Percentiles rank a stretch among this genome's conserved stretches.
Conservation (phyloP, 2,113 vertebrate genomes). For the Ptyas mucosa region DNA sequence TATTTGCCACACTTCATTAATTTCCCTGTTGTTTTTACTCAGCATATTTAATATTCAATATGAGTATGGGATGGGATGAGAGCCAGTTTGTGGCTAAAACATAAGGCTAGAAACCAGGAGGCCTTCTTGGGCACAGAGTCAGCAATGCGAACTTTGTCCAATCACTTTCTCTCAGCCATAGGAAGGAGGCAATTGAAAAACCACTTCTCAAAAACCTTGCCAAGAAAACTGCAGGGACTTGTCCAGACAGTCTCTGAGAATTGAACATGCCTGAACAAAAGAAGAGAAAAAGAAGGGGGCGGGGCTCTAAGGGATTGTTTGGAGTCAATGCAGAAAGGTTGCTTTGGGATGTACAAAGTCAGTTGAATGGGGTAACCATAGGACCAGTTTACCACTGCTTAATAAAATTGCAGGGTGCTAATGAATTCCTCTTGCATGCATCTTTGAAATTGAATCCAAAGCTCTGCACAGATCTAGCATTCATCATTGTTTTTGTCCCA, state of each 20-base stretch:
- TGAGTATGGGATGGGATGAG: background rate
- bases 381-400: background rate
- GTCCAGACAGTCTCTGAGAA: background rate
- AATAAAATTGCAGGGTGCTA: background rate
- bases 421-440: background rate
- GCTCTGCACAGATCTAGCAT: background rate
- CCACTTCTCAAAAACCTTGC: background rate
- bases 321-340: background rate
- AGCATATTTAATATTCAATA: background rate
- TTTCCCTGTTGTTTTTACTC: background rate
- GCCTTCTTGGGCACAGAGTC: background rate
- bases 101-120: background rate
- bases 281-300: background rate
- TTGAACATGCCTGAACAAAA: background rate
- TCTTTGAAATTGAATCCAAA: background rate
- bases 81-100: background rate
- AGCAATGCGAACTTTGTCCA: background rate
- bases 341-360: background rate
- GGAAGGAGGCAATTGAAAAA: background rate
- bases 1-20: background rate
- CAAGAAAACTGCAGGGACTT: background rate
- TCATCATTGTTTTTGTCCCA: background rate
- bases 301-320: background rate
- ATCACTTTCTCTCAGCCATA: background rate
- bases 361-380: background rate